Evolutionary conservation across 2,888 invertebrate genomes (phyloP), one percentile per base, ranked within the genome.

Genomic region (Cenopis cana): DNA sequence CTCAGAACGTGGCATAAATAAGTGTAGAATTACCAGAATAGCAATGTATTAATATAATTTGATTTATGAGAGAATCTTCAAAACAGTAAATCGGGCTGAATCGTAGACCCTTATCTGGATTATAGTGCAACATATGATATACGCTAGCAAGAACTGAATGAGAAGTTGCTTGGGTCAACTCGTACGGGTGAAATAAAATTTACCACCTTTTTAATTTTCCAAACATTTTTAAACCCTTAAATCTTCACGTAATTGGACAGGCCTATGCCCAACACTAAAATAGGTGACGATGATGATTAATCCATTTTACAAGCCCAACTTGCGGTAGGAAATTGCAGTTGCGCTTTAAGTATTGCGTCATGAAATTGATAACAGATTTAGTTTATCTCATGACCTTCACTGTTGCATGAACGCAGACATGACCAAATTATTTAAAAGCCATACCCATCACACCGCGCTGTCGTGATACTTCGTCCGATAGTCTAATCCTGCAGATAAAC

Each of bases 401-500:
- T 61, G 38, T 17, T 55, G 49, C 60, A 14, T 36, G 55, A 75
- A 54, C 11, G 52, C 55, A 52, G 69, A 82, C 85, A 84, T 85
- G 81, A 83, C 80, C 82, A 74, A 80, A 79, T 76, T 76, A 80
- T 78, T 71, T 67, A 71, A 59, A 76, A 81, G 74, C 75, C 76
- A 74, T 79, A 1, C 14, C 41, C 41, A 14, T 12, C 75, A 76
- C 74, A 75, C 72, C 68, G 74, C 78, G 76, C 77, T 76, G 68
- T 56, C 75, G 75, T 77, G 72, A 70, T 54, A 60, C 36, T 65
- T 59, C 11, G 38, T 12, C 46, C 33, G 65, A 66, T 70, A 70
- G 46, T 71, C 71, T 81, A 84, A 82, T 85, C 81, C 79, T 68
- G 33, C 38, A 70, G 84, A 87, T 86, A 85, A 81, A 79, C 75